A percentile compares a stretch with the other conserved stretches of the same genome.
phyloP scores from a whole-genome alignment of 2,797 vertebrate genomes.

The Mormyrus proboscirostris region DNA sequence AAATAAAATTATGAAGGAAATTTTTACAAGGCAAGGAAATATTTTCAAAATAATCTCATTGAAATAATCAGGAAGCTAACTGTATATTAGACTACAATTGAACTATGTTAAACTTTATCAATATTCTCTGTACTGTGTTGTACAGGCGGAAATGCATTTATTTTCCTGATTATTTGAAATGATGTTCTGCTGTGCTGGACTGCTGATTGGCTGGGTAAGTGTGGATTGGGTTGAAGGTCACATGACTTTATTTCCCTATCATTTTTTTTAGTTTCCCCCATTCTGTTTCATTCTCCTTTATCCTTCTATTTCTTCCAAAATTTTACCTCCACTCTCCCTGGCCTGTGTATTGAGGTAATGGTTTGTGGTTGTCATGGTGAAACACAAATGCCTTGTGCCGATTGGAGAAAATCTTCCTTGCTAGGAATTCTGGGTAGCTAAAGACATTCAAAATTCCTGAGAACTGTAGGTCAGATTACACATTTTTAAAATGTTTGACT shows the following conservation, averaged over 20 bases:
- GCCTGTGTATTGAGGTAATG: slow-evolving; percentile 58
- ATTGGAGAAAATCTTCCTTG: slow-evolving; percentile 58
- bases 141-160: slow-evolving; percentile 19
- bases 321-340: slow-evolving; percentile 34
- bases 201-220: slow-evolving; percentile 40
- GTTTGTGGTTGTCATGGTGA: slow-evolving; percentile 61
- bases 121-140: slow-evolving; percentile 31
- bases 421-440: slow-evolving; percentile 69
- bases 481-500: background rate
- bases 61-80: background rate
- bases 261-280: slow-evolving; percentile 29
- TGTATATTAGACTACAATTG: background rate
- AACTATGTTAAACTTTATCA: background rate
- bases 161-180: slow-evolving; percentile 44
- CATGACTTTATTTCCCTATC: slow-evolving; percentile 37
- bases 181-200: slow-evolving; percentile 45
- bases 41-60: background rate
- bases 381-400: slow-evolving; percentile 59
- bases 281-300: slow-evolving; percentile 27
- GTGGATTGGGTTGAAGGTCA: slow-evolving; percentile 43
- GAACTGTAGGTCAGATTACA: background rate
- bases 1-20: background rate
- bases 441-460: slow-evolving; percentile 28
- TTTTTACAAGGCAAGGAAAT: background rate
- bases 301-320: slow-evolving; percentile 17